phyloP scores from a whole-genome alignment of 92 coral and sea anemone genomes.

The Heliopora coerulea region DNA sequence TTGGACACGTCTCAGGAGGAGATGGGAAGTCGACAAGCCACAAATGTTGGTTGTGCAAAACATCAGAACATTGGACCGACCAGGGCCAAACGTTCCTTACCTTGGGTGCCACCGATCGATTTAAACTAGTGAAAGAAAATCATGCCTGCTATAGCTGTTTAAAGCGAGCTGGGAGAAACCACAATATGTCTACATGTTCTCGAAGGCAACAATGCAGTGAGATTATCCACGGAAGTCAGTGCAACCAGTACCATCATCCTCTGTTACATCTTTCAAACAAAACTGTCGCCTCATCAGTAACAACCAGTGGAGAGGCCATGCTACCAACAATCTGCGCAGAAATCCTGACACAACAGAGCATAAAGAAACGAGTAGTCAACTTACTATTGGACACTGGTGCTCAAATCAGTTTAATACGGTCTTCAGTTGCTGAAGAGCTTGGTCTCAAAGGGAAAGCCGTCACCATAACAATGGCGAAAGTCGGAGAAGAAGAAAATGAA shows the following conservation, averaged over 20 bases:
- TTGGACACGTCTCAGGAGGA: neutral
- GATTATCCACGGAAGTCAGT: slow-evolving; percentile 48
- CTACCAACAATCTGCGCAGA: slow-evolving; percentile 50
- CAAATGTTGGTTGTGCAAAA: slow-evolving; percentile 43
- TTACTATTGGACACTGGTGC: slow-evolving; percentile 59
- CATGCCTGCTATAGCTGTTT: slow-evolving; percentile 57
- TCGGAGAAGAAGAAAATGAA: slow-evolving; percentile 55
- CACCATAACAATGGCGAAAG: slow-evolving; percentile 44
- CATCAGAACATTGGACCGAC: slow-evolving; percentile 57
- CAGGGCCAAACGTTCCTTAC: slow-evolving; percentile 50
- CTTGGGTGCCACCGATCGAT: slow-evolving; percentile 47
- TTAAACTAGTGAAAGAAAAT: slow-evolving; percentile 50
- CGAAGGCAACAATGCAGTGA: slow-evolving; percentile 49
- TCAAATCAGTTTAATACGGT: slow-evolving; percentile 53
- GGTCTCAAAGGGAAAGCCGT: slow-evolving; percentile 51
- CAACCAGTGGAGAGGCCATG: slow-evolving; percentile 44
- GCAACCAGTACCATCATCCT: slow-evolving; percentile 53
- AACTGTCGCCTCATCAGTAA: slow-evolving; percentile 40
- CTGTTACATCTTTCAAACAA: slow-evolving; percentile 40
- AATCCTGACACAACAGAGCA: slow-evolving; percentile 45
- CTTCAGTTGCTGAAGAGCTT: slow-evolving; percentile 47
- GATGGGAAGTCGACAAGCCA: neutral
- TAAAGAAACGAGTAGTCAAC: slow-evolving; percentile 49
- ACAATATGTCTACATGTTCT: slow-evolving; percentile 43
- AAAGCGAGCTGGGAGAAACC: slow-evolving; percentile 51